phyloP scores from a whole-genome alignment of 2,113 vertebrate genomes.

The Oryzias woworae region DNA sequence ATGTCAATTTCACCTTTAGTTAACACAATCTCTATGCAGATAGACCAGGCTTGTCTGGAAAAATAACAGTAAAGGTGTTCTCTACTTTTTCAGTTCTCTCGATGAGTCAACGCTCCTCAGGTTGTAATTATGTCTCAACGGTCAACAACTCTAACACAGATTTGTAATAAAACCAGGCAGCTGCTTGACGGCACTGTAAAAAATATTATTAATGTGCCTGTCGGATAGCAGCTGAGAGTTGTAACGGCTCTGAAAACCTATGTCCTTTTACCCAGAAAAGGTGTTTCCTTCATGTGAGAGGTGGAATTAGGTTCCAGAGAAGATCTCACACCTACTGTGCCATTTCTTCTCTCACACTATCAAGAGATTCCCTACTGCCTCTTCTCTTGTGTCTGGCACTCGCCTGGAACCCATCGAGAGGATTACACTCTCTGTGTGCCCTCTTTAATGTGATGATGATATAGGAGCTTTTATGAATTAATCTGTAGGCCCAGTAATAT shows the following conservation, averaged over 20 bases:
- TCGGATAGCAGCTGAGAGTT: slow-evolving; percentile 40
- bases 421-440: neutral
- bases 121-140: slow-evolving; percentile 23
- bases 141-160: slow-evolving; percentile 3
- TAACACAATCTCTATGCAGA: too few species aligned
- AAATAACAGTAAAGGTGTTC: neutral
- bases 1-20: neutral
- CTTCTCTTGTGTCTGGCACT: neutral
- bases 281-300: slow-evolving; percentile 34
- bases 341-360: slow-evolving; percentile 15
- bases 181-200: slow-evolving; percentile 18
- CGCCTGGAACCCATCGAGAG: slow-evolving; percentile 11
- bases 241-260: slow-evolving; percentile 20
- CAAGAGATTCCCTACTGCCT: slow-evolving; percentile 9
- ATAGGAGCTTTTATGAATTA: slow-evolving; percentile 23
- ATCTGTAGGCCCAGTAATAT: slow-evolving; percentile 8
- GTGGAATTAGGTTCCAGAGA: slow-evolving; percentile 26
- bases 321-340: neutral
- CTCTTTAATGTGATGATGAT: slow-evolving; percentile 7
- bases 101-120: slow-evolving; percentile 9
- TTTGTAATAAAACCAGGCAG: slow-evolving; percentile 8
- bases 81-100: neutral
- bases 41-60: neutral
- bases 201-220: slow-evolving; percentile 43
- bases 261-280: slow-evolving; percentile 13